Base-by-base conservation (phyloP, 2,113 vertebrate genomes). In the Phaethon lepturus region DNA sequence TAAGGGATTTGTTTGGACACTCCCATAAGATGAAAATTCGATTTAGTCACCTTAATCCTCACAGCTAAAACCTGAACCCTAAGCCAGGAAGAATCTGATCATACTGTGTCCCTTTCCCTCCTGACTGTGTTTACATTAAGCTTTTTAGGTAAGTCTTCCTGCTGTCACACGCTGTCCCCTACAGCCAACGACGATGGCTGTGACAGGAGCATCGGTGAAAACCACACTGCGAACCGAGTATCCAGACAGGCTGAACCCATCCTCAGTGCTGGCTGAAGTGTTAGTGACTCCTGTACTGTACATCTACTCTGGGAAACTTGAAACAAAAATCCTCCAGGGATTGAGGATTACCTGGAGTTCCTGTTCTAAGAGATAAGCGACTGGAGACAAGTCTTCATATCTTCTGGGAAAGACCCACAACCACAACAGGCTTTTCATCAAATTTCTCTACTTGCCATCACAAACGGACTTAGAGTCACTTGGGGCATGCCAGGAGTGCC, bases 121-220 rank as follows among this genome's bases (percentile, higher is more conserved):
- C 23, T 5, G 18, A n/a, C 29, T 42, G 9, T 33, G 58, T 33
- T 52, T 52, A 80, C 53, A 17, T 24, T 7, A 23, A 87, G 60
- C 44, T 75, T 93, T 75, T 77, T 6, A 82, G 58, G 58, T 59
- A 42, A 76, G 19, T 25, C 31, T 60, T 83, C 18, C 33, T 45
- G 47, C 73, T 28, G 38, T 33, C 75, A 8, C 4, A n/a, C 1
- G 2, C 25, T 56, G 56, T 75, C 42, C 49, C 45, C 38, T 63
- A 40, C 38, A 31, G 52, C 50, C 53, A 53, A 12, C 1, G 0
- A 24, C 26, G 38, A 17, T 0, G 8, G 14, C 55, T 55, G 22
- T 42, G 47, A 69, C 63, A 66, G 58, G 11, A 73, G 17, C 23
- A 24, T 15, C 13, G 2, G 7, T 35, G 38, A 87, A 55, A 69